phyloP scores from a whole-genome alignment of 2,113 vertebrate species.

The Neolamprologus caudopunctatus region DNA sequence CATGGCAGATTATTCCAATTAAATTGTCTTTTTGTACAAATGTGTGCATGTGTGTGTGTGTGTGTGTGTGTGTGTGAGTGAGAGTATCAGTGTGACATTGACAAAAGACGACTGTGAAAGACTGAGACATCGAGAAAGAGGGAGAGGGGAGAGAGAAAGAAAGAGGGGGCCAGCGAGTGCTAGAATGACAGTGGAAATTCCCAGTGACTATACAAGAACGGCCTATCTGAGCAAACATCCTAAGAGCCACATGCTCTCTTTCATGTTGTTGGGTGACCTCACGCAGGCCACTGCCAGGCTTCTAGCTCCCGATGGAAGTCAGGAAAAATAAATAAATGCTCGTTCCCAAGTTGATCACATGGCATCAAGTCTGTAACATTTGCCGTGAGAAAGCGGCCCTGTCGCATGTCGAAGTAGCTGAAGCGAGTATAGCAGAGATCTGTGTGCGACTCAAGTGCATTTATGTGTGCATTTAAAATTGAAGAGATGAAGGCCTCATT shows the following conservation, averaged over 20 bases:
- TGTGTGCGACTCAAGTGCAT: background rate
- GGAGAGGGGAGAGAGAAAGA: conserved; percentile 26
- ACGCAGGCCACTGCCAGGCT: conserved; percentile 12
- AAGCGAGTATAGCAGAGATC: background rate
- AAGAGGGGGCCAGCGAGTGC: conserved; percentile 25
- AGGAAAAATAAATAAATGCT: conserved; percentile 16
- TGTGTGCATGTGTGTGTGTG: background rate
- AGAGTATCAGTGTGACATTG: background rate
- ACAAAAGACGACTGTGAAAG: conserved; percentile 34
- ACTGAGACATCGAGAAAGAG: conserved; percentile 38
- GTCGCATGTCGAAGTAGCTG: background rate
- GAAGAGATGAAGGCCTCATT: background rate
- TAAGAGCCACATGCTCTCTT: conserved; percentile 36
- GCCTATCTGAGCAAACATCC: conserved; percentile 46
- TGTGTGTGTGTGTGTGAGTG: background rate
- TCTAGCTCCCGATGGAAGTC: conserved; percentile 25
- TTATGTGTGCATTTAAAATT: background rate
- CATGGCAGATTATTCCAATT: conserved; percentile 42
- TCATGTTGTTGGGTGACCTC: conserved; percentile 43
- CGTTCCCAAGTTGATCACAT: background rate
- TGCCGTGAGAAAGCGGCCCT: background rate
- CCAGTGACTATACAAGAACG: conserved; percentile 48
- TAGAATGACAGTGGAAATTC: conserved; percentile 66
- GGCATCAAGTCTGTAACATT: background rate
- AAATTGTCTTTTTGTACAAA: conserved; percentile 26